A percentile compares a stretch with the other conserved stretches of the same genome.
phyloP scores from a whole-genome alignment of 2,888 invertebrate genomes.

The Pyrrhia umbra region DNA sequence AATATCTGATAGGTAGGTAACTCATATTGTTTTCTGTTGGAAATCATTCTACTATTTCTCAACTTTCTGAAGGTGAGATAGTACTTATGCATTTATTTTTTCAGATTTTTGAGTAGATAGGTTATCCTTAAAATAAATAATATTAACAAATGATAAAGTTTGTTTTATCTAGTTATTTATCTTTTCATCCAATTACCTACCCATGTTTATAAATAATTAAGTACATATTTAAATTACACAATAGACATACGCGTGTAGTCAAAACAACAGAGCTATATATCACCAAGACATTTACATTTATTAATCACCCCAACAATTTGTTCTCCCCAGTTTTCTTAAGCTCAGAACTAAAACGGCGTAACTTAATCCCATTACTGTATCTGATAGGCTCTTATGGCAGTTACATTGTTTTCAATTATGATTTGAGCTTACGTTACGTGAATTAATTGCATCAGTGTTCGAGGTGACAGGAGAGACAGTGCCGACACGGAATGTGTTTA shows the following conservation, averaged over 20 bases:
- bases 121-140: too few species aligned
- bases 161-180: background rate
- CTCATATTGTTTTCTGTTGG: too few species aligned
- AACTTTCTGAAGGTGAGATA: too few species aligned
- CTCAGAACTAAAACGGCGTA: constrained; percentile 35
- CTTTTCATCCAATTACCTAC: constrained; percentile 27
- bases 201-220: constrained; percentile 13
- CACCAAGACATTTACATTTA: constrained; percentile 54
- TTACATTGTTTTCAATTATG: constrained; percentile 71
- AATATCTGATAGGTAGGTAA: background rate
- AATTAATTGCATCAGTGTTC: constrained; percentile 72
- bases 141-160: background rate
- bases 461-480: constrained; percentile 71
- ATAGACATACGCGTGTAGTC: constrained; percentile 20
- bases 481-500: constrained; percentile 79
- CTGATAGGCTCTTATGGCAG: constrained; percentile 38
- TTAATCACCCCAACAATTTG: constrained; percentile 51
- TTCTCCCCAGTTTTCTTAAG: constrained; percentile 30
- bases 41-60: too few species aligned
- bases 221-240: background rate
- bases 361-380: constrained; percentile 37
- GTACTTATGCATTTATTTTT: too few species aligned
- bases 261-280: constrained; percentile 20
- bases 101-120: too few species aligned
- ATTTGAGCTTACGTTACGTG: constrained; percentile 64